These are phyloP conservation scores for Tetramorium alpestre DNA, from an alignment of 1,140 invertebrate genomes.

Conservation along the genomic window DNA sequence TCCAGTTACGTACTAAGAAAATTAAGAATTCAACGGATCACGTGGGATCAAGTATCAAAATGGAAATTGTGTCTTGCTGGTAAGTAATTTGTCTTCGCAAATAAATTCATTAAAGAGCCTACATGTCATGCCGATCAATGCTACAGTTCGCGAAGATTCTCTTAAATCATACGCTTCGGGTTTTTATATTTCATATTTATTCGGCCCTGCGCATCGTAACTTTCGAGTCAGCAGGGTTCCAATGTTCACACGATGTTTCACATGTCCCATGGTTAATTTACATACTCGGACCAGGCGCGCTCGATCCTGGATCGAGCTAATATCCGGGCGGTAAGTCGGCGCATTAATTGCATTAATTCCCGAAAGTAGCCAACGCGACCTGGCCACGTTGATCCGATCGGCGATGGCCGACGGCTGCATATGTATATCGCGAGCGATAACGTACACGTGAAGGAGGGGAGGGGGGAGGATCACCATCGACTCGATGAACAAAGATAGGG, in stretches of 20 bases:
- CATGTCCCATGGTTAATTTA: conserved; percentile 23
- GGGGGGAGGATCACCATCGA: conserved; percentile 15
- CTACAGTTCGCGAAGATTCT: neutral
- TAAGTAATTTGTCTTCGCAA: conserved; percentile 23
- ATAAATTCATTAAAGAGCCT: neutral
- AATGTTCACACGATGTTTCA: conserved; percentile 30
- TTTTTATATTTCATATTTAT: neutral
- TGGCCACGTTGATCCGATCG: conserved; percentile 21
- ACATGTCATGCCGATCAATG: neutral
- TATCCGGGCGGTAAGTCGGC: conserved; percentile 44
- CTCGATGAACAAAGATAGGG: conserved; percentile 49
- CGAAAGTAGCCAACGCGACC: conserved; percentile 38
- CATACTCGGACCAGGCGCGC: conserved; percentile 18
- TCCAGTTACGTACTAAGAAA: neutral
- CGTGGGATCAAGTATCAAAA: neutral
- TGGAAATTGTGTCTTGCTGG: neutral
- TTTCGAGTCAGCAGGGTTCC: conserved; percentile 3
- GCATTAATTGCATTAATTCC: conserved; percentile 61
- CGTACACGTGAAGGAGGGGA: too few relatives aligned
- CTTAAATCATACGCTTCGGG: neutral
- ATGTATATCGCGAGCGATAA: neutral
- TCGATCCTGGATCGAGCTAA: conserved; percentile 33
- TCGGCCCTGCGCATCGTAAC: neutral
- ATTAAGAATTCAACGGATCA: neutral
- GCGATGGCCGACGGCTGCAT: neutral